Percentiles rank a stretch among this genome's conserved stretches.
Evolutionary conservation across 2,113 vertebrate genomes (phyloP).

Genomic region (Mugil cephalus): DNA sequence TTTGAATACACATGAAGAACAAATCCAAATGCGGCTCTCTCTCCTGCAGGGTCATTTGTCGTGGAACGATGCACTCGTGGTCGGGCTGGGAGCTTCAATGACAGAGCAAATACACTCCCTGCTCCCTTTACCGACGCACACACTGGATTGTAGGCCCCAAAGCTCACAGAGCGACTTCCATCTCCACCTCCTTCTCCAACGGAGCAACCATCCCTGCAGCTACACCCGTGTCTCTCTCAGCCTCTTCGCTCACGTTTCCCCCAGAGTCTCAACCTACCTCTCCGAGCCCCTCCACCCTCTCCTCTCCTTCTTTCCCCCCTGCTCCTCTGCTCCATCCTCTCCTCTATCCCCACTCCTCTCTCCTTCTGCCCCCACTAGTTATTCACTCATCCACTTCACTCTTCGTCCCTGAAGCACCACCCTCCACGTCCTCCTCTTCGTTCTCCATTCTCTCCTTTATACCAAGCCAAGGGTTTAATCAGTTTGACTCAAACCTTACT

Average conservation of each 20-base stretch:
- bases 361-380: conserved; percentile 62
- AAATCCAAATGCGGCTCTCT: conserved; percentile 26
- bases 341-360: conserved; percentile 18
- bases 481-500: background rate
- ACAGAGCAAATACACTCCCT: conserved; percentile 48
- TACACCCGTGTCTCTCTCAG: conserved; percentile 55
- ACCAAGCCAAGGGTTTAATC: conserved; percentile 13
- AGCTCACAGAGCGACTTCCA: conserved; percentile 57
- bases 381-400: conserved; percentile 74
- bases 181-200: conserved; percentile 61
- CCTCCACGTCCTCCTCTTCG: conserved; percentile 6
- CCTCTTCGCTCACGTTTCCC: conserved; percentile 49
- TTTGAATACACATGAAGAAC: conserved; percentile 1
- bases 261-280: conserved; percentile 61
- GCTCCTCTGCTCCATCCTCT: conserved; percentile 41
- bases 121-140: conserved; percentile 40
- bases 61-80: conserved; percentile 49
- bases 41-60: conserved; percentile 59
- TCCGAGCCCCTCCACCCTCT: conserved; percentile 42
- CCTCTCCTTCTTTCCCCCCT: conserved; percentile 34
- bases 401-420: conserved; percentile 51
- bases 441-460: conserved; percentile 13
- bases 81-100: conserved; percentile 56
- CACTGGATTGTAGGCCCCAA: conserved; percentile 21
- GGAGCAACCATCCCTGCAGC: conserved; percentile 70